Evolutionary conservation across 2,797 vertebrate species (phyloP).

Genomic region (Liasis olivaceus): DNA sequence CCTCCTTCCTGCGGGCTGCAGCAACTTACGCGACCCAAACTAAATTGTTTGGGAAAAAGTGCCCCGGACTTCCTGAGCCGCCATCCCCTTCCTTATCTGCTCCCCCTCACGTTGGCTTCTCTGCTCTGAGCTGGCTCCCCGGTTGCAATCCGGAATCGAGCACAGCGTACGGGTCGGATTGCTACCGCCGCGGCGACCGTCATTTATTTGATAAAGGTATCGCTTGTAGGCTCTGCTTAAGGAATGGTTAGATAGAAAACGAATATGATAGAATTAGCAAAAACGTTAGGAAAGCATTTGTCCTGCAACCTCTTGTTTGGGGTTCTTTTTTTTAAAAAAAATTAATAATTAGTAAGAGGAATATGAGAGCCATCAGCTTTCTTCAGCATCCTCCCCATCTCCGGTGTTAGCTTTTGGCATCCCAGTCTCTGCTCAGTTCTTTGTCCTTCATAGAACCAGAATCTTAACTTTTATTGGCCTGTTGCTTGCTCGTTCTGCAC

Average conservation of each 20-base stretch:
- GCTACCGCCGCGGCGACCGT: background rate
- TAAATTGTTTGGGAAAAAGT: background rate
- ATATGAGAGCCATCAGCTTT: background rate
- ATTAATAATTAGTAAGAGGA: background rate
- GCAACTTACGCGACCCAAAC: background rate
- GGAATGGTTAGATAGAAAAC: background rate
- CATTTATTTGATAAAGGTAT: background rate
- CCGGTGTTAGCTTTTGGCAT: constrained; percentile 13
- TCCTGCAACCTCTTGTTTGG: background rate
- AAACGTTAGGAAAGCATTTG: background rate
- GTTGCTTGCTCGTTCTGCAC: background rate
- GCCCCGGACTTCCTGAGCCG: background rate
- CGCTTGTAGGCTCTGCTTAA: background rate
- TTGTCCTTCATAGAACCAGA: background rate
- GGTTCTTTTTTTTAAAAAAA: background rate
- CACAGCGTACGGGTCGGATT: background rate
- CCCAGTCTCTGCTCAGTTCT: background rate
- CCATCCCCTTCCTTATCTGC: background rate
- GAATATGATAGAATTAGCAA: background rate
- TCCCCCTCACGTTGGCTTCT: background rate
- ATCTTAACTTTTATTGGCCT: background rate
- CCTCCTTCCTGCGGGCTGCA: background rate
- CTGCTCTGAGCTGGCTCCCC: background rate
- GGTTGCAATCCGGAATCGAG: background rate
- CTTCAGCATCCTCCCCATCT: background rate